Conservation (phyloP, 64 coral and sea anemone genomes). For the Montipora capricornis region DNA sequence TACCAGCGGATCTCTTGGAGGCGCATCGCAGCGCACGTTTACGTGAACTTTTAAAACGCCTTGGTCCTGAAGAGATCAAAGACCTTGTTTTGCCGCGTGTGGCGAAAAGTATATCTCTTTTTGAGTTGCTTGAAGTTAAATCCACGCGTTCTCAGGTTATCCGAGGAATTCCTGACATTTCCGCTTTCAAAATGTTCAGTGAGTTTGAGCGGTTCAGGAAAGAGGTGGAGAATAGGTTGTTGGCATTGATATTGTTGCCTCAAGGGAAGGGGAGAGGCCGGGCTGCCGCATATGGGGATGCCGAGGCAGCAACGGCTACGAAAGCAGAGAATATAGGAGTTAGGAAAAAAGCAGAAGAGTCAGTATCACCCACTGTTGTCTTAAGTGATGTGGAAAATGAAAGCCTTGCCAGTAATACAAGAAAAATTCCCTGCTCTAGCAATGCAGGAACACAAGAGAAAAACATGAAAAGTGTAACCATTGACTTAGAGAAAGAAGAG, state of each 20-base stretch:
- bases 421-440: neutral
- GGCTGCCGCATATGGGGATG: neutral
- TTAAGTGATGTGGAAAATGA: neutral
- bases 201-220: conserved; percentile 51
- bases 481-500: neutral
- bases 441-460: neutral
- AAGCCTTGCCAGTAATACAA: neutral
- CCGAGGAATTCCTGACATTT: neutral
- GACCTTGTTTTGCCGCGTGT: neutral
- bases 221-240: conserved; percentile 15
- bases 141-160: neutral
- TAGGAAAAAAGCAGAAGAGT: neutral
- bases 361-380: too few relatives aligned
- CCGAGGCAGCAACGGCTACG: neutral
- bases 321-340: neutral
- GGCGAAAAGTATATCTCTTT: conserved; percentile 24
- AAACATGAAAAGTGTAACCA: neutral
- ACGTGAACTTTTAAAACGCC: conserved; percentile 24
- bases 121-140: conserved; percentile 26
- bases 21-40: neutral
- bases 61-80: neutral
- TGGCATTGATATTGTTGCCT: conserved; percentile 14
- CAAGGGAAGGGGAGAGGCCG: neutral
- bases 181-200: conserved; percentile 43
- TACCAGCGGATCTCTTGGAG: neutral